These are phyloP conservation scores for Machaerirhynchus nigripectus DNA, from an alignment of 2,113 vertebrate species.

Conservation along the genomic window DNA sequence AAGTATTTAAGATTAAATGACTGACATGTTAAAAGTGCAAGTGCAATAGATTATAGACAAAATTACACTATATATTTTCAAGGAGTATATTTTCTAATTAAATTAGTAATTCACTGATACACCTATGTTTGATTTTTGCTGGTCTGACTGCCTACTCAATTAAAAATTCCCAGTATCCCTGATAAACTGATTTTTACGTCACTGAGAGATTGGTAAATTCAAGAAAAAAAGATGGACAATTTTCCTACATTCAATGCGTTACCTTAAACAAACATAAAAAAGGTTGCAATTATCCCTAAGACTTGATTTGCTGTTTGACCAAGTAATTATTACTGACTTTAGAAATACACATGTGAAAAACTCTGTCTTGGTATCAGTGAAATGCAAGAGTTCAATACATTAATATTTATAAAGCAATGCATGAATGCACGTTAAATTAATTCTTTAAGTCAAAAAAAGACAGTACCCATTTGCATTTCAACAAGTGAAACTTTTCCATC, in stretches of 20 bases:
- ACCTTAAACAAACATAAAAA: neutral
- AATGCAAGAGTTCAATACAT: slow-evolving; percentile 33
- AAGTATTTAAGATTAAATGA: neutral
- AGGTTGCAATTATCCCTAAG: neutral
- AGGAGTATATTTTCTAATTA: neutral
- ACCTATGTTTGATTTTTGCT: neutral
- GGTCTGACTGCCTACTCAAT: neutral
- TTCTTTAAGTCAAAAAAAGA: slow-evolving; percentile 56
- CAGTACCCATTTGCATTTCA: slow-evolving; percentile 37
- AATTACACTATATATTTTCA: neutral
- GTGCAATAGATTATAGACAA: neutral
- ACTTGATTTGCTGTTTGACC: neutral
- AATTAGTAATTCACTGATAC: neutral
- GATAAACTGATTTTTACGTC: neutral
- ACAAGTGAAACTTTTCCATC: slow-evolving; percentile 57
- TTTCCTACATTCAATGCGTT: neutral
- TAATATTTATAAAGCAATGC: slow-evolving; percentile 61
- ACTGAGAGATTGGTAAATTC: neutral
- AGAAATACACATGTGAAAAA: neutral
- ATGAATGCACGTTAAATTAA: slow-evolving; percentile 57
- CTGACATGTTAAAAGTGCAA: neutral
- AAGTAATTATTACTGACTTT: neutral
- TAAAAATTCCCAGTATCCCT: neutral
- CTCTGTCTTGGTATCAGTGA: neutral
- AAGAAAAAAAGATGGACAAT: neutral